Evolutionary conservation across 2,797 vertebrate species (phyloP).

Genomic region (Pipistrellus pygmaeus): DNA sequence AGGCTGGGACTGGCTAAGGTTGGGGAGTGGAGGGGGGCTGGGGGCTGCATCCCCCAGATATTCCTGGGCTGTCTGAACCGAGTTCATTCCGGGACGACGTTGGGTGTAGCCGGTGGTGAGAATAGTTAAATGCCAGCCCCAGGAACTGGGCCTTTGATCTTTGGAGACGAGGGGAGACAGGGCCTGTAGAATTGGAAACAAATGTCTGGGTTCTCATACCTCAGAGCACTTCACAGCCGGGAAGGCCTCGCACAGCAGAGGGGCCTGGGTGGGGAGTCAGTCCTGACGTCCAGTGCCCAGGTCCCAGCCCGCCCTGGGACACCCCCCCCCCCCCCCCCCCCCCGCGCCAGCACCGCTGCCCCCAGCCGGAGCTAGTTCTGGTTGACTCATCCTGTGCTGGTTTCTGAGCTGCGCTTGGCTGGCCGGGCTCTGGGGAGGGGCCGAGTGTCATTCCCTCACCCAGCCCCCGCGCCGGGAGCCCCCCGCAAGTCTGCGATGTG

Average conservation of each 20-base stretch:
- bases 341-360: background rate
- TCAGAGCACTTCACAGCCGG: background rate
- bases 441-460: background rate
- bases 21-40: background rate
- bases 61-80: background rate
- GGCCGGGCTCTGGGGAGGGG: background rate
- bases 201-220: background rate
- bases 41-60: background rate
- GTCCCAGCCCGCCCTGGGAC: background rate
- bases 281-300: fast-evolving
- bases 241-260: background rate
- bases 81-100: background rate
- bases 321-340: background rate
- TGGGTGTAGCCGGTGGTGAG: background rate
- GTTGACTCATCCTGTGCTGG: background rate
- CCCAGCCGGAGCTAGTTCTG: background rate
- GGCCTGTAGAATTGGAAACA: background rate
- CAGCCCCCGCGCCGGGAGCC: background rate
- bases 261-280: background rate
- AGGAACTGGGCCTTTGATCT: background rate
- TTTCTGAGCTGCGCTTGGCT: background rate
- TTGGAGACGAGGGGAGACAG: background rate
- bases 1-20: background rate
- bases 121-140: background rate
- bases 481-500: background rate